A percentile compares a stretch with the other conserved stretches of the same genome.
phyloP scores from a whole-genome alignment of 2,113 vertebrate species.

The Riparia riparia region DNA sequence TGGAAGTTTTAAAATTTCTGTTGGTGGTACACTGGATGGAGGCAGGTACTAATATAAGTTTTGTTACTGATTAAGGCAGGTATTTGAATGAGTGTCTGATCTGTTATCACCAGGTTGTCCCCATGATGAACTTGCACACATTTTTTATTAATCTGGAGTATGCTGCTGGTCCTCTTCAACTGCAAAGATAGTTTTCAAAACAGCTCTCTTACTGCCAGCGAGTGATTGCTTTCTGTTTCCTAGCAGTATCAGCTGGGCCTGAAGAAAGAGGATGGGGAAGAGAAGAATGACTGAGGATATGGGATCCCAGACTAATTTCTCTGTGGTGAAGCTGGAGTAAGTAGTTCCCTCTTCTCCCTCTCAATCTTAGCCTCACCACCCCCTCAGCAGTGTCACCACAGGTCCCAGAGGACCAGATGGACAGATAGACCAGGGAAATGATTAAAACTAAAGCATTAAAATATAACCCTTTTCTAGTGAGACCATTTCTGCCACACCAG shows the following conservation, averaged over 20 bases:
- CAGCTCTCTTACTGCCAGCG: neutral
- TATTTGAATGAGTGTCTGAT: neutral
- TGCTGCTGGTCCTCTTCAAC: neutral
- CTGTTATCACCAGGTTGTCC: neutral
- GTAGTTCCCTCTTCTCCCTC: neutral
- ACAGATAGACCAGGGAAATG: neutral
- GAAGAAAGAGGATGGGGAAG: neutral
- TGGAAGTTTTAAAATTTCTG: neutral
- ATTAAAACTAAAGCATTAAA: neutral
- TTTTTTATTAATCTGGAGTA: neutral
- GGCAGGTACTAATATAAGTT: neutral
- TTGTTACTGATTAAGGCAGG: neutral
- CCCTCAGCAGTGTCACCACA: neutral
- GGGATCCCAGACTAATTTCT: neutral
- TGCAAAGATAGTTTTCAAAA: neutral
- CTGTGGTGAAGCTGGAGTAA: fast-evolving
- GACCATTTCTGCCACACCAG: neutral
- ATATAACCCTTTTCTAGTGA: neutral
- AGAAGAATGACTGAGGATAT: neutral
- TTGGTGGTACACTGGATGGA: neutral
- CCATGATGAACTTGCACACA: neutral
- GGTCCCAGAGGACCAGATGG: fast-evolving
- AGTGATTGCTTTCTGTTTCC: neutral
- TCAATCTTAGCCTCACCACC: neutral
- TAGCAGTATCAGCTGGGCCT: neutral